Evolutionary conservation across 2,888 invertebrate genomes (phyloP), one percentile per base, ranked within the genome.

Genomic region (Sarcophaga caerulescens): DNA sequence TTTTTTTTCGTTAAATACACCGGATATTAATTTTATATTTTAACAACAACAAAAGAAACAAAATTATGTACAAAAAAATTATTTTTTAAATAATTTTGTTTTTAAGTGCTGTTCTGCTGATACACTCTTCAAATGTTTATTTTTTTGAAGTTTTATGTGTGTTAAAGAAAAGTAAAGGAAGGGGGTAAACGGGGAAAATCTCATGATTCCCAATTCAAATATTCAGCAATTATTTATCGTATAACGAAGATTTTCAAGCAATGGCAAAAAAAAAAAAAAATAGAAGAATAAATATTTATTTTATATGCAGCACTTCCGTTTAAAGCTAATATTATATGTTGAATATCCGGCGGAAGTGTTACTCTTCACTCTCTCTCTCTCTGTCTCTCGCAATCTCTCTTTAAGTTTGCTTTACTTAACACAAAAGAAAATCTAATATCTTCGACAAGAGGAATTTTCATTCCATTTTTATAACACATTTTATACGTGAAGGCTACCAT

Each of bases 321-420:
- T 78, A 63, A 45, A 86, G 86, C 86, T 86, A 86, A 86, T 86
- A 86, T 84, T 86, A 84, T 86, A 81, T 85, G 63, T 86, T 84
- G 84, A 86, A 86, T 84, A 84, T 86, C 86, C 86, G 86, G 71
- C 86, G 86, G 86, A 86, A 86, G 81, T 78, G 81, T 66, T 59
- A 79, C 62, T 45, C n/a, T n/a, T 45, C 45, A 65, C 17, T 68
- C 35, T 59, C 25, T 25, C 52, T 45, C 45, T 66, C 19, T 68
- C 35, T 25, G 17, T 59, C 47, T 25, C 52, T 35, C 1, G 6
- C 6, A 25, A 35, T 2, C 35, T 10, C 35, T 47, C 8, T 57
- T 52, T 71, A 11, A n/a, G n/a, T 12, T 47, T 63, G 3, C 63
- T 69, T 47, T 76, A 60, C 52, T 25, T 69, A 73, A 17, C 65